Conservation (phyloP, 2,113 vertebrate genomes). For the Engystomops pustulosus region DNA sequence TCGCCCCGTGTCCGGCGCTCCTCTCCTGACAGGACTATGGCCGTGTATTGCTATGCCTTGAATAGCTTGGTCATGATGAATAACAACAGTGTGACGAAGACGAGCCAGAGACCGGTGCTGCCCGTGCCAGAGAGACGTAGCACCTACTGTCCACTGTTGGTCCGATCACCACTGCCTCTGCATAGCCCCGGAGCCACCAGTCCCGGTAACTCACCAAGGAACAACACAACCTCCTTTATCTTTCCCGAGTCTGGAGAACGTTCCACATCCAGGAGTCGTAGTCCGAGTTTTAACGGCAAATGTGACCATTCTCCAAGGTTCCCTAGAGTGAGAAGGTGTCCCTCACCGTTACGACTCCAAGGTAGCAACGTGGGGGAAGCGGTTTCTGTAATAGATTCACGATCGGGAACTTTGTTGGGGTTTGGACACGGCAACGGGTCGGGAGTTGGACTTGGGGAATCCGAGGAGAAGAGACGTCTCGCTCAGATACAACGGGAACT, state of each 20-base stretch:
- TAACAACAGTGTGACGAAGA: conserved; percentile 73
- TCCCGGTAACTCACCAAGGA: conserved; percentile 24
- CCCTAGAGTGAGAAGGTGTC: conserved; percentile 59
- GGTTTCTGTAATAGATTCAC: conserved; percentile 20
- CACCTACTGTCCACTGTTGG: conserved; percentile 71
- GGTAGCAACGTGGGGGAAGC: conserved; percentile 62
- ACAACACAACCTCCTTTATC: conserved; percentile 69
- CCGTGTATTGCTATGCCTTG: conserved; percentile 80
- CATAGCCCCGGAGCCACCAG: conserved; percentile 67
- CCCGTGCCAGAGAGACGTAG: conserved; percentile 74
- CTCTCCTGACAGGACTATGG: conserved; percentile 76
- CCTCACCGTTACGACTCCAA: conserved; percentile 61
- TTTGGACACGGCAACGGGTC: conserved; percentile 3
- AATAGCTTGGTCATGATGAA: conserved; percentile 82
- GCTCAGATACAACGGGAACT: conserved; percentile 85
- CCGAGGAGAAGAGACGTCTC: conserved; percentile 71
- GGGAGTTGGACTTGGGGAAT: conserved; percentile 52
- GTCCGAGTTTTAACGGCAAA: conserved; percentile 55
- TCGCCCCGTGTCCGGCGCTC: conserved; percentile 60
- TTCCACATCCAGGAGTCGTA: conserved; percentile 69
- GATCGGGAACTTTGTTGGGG: conserved; percentile 8
- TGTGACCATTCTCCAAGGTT: conserved; percentile 46
- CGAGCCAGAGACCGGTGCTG: conserved; percentile 76
- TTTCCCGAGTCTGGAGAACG: conserved; percentile 73
- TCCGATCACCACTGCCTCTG: conserved; percentile 73